Percentiles rank a stretch among this genome's conserved stretches.
phyloP scores from a whole-genome alignment of 2,113 vertebrate species.

The Sphyrna mokarran region DNA sequence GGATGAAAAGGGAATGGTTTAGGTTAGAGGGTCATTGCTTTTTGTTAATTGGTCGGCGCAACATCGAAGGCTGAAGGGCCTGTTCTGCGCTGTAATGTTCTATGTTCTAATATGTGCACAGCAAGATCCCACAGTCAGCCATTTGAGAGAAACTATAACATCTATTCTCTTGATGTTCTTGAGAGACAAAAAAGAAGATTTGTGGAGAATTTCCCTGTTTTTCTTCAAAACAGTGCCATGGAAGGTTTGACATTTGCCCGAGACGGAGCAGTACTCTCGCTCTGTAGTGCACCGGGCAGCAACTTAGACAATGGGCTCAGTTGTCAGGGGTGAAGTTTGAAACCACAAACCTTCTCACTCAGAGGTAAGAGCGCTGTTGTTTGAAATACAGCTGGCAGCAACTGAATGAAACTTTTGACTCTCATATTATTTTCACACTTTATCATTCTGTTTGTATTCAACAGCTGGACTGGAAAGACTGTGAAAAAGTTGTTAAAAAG shows the following conservation, averaged over 20 bases:
- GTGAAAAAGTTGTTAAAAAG: slow-evolving; percentile 75
- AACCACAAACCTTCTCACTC: neutral
- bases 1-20: no score
- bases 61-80: no score
- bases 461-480: slow-evolving; percentile 74
- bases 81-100: no score
- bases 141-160: neutral
- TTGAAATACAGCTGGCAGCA: neutral
- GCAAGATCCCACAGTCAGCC: neutral
- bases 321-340: neutral
- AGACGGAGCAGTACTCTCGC: neutral
- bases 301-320: neutral
- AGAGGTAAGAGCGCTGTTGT: neutral
- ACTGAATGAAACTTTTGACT: neutral
- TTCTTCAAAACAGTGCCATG: neutral
- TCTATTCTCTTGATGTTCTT: neutral
- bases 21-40: no score
- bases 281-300: neutral
- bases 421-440: neutral
- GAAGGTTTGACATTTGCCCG: neutral
- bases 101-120: neutral
- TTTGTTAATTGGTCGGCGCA: no score
- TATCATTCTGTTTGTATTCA: slow-evolving; percentile 36
- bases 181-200: neutral
- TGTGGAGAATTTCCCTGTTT: neutral